phyloP scores from a whole-genome alignment of 2,888 invertebrate species.

The Eurytoma adleriae region DNA sequence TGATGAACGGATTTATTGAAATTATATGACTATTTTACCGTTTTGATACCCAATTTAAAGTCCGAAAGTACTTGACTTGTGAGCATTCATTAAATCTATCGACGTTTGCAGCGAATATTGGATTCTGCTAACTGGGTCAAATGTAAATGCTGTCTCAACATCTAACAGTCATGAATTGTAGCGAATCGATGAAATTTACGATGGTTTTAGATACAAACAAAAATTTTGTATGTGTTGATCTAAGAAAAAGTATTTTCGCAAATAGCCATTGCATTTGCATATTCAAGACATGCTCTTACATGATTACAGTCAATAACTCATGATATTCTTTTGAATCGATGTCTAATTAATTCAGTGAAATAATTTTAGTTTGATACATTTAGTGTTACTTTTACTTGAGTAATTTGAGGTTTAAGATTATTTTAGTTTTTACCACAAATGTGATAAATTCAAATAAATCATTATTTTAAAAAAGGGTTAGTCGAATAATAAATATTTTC shows the following conservation, averaged over 20 bases:
- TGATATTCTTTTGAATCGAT: too few species aligned
- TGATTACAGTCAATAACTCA: too few species aligned
- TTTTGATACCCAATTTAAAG: slow-evolving; percentile 1
- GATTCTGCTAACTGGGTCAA: slow-evolving; percentile 46
- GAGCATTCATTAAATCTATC: slow-evolving; percentile 30
- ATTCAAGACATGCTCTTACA: not conserved
- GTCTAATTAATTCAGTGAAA: not conserved
- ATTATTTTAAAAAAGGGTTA: too few species aligned
- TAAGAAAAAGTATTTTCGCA: slow-evolving; percentile 17
- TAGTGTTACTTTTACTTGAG: too few species aligned
- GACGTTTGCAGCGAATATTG: slow-evolving; percentile 35
- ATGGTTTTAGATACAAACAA: not conserved
- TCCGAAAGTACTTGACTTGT: slow-evolving; percentile 10
- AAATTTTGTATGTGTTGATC: slow-evolving; percentile 4
- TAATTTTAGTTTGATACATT: too few species aligned
- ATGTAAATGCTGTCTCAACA: slow-evolving; percentile 42
- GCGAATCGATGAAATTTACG: slow-evolving; percentile 44
- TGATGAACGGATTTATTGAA: not conserved
- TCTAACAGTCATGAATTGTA: slow-evolving; percentile 34
- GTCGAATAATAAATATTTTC: too few species aligned
- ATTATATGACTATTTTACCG: not conserved
- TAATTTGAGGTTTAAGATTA: too few species aligned
- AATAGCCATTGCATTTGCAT: not conserved
- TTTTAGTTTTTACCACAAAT: too few species aligned
- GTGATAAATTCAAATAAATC: too few species aligned